Evolutionary conservation across 2,888 invertebrate species (phyloP).

Genomic region (Zelleria hepariella): DNA sequence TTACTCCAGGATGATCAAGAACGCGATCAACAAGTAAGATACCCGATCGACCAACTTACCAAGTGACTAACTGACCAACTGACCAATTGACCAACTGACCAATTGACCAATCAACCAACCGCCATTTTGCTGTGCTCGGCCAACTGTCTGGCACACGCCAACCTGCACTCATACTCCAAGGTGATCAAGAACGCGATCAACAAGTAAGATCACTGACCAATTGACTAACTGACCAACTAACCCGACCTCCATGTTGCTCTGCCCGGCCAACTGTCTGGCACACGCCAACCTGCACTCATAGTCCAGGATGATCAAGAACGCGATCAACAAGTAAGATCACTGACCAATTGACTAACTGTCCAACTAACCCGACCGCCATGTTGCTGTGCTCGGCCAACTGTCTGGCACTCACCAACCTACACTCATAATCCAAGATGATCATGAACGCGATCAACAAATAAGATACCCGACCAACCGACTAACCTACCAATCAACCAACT

Average conservation of each 20-base stretch:
- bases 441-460: slow-evolving; percentile 84
- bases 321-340: slow-evolving; percentile 80
- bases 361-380: slow-evolving; percentile 99
- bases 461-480: too few relatives aligned
- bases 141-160: slow-evolving; percentile 89
- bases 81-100: too few relatives aligned
- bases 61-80: too few relatives aligned
- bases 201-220: slow-evolving; percentile 39
- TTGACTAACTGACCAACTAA: slow-evolving; percentile 69
- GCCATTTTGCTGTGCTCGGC: slow-evolving; percentile 95
- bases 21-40: slow-evolving; percentile 81
- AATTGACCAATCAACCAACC: too few relatives aligned
- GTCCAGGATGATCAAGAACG: slow-evolving; percentile 85
- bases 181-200: slow-evolving; percentile 88
- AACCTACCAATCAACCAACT: too few relatives aligned
- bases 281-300: slow-evolving; percentile 93
- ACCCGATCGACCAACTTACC: too few relatives aligned
- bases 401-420: slow-evolving; percentile 92
- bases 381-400: slow-evolving; percentile 93
- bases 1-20: slow-evolving; percentile 86
- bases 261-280: slow-evolving; percentile 91
- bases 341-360: background rate
- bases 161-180: slow-evolving; percentile 69
- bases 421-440: slow-evolving; percentile 86
- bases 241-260: slow-evolving; percentile 96